Conservation (phyloP, 2,113 vertebrate species). For the Erpornis zantholeuca region DNA sequence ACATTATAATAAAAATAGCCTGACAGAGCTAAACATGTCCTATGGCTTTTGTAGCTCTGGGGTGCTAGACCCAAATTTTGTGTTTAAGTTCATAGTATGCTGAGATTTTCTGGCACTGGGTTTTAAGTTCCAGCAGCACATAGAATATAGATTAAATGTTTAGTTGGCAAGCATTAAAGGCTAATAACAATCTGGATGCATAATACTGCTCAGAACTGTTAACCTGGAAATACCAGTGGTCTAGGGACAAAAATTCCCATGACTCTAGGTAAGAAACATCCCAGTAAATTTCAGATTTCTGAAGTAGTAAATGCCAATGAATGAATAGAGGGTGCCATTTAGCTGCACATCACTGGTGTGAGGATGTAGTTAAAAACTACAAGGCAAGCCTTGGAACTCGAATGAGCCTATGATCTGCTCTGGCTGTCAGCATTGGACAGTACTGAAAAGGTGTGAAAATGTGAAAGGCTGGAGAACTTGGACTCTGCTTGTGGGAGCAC, state of each 20-base stretch:
- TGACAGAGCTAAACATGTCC: not conserved
- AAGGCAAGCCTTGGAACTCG: not conserved
- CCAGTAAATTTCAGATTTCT: not conserved
- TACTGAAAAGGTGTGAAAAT: not conserved
- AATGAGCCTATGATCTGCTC: not conserved
- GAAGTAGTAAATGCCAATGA: not conserved
- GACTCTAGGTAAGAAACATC: not conserved
- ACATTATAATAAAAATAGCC: slow-evolving; percentile 4
- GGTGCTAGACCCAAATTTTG: not conserved
- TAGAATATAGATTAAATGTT: not conserved
- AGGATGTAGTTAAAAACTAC: not conserved
- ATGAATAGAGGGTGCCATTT: not conserved
- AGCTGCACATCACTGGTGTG: not conserved
- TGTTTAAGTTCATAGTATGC: not conserved
- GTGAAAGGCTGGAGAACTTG: not conserved
- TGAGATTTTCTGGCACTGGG: not conserved
- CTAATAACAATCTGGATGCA: not conserved
- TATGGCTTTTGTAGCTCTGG: not conserved
- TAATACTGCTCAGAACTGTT: not conserved
- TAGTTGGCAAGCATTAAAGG: not conserved
- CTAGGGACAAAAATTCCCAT: not conserved
- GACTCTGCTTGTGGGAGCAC: not conserved
- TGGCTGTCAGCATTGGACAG: not conserved
- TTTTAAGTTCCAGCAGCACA: not conserved
- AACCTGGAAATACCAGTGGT: not conserved